These are phyloP conservation scores for Tapirus terrestris DNA, from an alignment of 2,113 vertebrate species.

Conservation along the genomic window DNA sequence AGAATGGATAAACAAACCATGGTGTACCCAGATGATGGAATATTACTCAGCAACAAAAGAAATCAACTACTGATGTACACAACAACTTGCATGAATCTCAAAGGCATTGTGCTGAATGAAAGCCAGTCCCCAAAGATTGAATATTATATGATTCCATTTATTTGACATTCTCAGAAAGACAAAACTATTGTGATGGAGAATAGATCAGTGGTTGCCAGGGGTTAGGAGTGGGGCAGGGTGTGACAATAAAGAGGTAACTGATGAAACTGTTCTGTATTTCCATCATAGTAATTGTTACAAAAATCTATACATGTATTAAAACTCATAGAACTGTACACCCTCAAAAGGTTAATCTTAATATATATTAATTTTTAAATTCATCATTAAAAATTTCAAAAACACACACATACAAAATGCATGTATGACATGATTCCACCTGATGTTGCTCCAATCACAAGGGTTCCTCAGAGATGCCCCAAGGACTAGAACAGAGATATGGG, in stretches of 20 bases:
- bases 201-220: background rate
- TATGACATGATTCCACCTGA: background rate
- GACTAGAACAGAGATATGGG: background rate
- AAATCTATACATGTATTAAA: background rate
- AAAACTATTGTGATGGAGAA: background rate
- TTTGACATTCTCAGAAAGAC: background rate
- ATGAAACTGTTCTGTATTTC: background rate
- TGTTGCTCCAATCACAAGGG: background rate
- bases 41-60: background rate
- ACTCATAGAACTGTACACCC: background rate
- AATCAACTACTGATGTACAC: background rate
- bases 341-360: background rate
- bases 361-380: background rate
- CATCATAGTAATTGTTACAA: background rate
- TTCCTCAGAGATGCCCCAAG: background rate
- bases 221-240: background rate
- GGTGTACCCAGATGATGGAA: background rate
- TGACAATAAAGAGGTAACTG: background rate
- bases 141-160: background rate
- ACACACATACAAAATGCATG: background rate
- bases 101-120: background rate
- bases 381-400: slow-evolving; percentile 27
- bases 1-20: background rate
- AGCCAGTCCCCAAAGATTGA: background rate
- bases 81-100: background rate